A percentile compares a stretch with the other conserved stretches of the same genome.
Evolutionary conservation across 35 echinoderm and acorn worm genomes (phyloP).

Genomic region (Diadema setosum): DNA sequence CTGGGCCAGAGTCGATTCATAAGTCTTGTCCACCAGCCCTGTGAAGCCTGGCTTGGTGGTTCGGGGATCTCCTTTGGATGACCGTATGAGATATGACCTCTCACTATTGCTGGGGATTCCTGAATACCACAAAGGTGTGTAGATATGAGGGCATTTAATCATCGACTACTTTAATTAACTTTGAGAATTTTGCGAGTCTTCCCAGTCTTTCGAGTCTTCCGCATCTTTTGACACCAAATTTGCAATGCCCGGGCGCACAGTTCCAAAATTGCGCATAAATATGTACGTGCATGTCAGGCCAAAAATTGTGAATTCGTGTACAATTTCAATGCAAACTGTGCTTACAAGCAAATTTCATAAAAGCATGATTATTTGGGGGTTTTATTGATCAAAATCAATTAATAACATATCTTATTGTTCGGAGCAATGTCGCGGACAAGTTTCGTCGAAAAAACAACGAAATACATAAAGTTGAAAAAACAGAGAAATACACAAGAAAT

Average conservation of each 20-base stretch:
- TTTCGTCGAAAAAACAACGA: too few relatives aligned
- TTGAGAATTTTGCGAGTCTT: too few relatives aligned
- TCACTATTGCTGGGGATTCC: neutral
- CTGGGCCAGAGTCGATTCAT: neutral
- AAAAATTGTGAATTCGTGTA: neutral
- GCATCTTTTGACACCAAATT: too few relatives aligned
- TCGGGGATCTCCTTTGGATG: slow-evolving; percentile 12
- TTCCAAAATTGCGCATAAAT: too few relatives aligned
- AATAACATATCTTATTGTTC: too few relatives aligned
- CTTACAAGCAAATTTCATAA: too few relatives aligned
- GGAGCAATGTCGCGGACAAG: too few relatives aligned
- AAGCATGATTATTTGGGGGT: too few relatives aligned
- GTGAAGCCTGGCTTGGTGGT: neutral
- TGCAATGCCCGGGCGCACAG: too few relatives aligned
- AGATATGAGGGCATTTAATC: neutral
- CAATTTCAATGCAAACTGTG: too few relatives aligned
- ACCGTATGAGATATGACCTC: neutral
- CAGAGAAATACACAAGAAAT: neutral
- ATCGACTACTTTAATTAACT: neutral
- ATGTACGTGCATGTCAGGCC: neutral
- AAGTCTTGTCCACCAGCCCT: neutral
- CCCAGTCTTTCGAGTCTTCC: too few relatives aligned
- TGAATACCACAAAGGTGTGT: neutral
- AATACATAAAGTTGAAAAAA: neutral
- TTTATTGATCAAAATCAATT: too few relatives aligned